A percentile compares a stretch with the other conserved stretches of the same genome.
phyloP scores from a whole-genome alignment of 37 sponge, comb jelly and placozoan genomes.

The Beroe ovata region DNA sequence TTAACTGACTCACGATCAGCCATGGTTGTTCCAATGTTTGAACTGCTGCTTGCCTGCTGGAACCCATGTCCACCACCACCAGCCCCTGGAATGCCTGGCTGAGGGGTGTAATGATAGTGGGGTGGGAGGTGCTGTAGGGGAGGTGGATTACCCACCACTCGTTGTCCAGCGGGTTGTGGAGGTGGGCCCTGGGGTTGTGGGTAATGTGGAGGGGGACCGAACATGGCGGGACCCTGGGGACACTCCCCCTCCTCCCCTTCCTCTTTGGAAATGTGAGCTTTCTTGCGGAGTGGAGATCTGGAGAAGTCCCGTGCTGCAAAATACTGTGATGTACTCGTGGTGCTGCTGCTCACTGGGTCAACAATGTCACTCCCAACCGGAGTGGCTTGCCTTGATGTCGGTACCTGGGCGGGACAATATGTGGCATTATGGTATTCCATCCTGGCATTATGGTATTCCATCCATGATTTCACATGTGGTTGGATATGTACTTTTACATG shows the following conservation, averaged over 20 bases:
- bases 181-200: neutral
- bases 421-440: too few relatives aligned
- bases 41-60: neutral
- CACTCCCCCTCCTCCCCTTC: neutral
- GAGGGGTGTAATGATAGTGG: neutral
- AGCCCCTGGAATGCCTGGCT: neutral
- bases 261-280: constrained; percentile 23
- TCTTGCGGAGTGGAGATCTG: constrained; percentile 46
- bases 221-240: neutral
- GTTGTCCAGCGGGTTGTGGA: neutral
- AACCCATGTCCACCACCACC: neutral
- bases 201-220: neutral
- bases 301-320: neutral
- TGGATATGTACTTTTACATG: too few relatives aligned
- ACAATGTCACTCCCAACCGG: too few relatives aligned
- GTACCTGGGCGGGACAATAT: too few relatives aligned
- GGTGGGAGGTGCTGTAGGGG: neutral
- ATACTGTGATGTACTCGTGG: too few relatives aligned
- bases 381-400: too few relatives aligned
- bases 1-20: constrained; percentile 50
- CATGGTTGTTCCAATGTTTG: neutral
- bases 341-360: too few relatives aligned
- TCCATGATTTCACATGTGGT: too few relatives aligned
- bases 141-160: neutral
- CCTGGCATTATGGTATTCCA: too few relatives aligned